These are phyloP conservation scores for Sycophila texana DNA, from an alignment of 2,888 invertebrate species.

Conservation along the genomic window DNA sequence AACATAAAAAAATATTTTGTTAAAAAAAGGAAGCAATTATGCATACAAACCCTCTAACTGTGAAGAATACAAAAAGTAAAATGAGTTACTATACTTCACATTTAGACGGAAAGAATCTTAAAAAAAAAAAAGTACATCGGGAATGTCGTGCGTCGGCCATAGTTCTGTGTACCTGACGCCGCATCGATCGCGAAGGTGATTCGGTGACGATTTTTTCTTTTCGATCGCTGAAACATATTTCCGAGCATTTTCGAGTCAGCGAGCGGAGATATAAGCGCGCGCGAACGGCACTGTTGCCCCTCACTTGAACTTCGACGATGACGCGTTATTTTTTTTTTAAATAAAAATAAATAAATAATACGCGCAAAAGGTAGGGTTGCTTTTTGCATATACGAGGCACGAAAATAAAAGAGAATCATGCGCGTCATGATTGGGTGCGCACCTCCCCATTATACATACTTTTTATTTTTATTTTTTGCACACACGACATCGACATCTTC, in stretches of 20 bases:
- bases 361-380: background rate
- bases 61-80: background rate
- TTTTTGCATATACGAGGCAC: background rate
- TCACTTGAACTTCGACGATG: conserved; percentile 42
- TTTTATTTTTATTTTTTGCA: conserved; percentile 23
- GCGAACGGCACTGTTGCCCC: conserved; percentile 62
- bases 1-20: too few species aligned
- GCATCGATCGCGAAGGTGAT: conserved; percentile 61
- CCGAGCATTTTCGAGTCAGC: conserved; percentile 9
- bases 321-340: background rate
- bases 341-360: conserved; percentile 1
- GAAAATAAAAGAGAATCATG: conserved; percentile 56
- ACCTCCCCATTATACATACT: conserved; percentile 65
- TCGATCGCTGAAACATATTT: conserved; percentile 43
- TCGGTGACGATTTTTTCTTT: conserved; percentile 57
- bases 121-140: background rate
- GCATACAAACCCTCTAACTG: too few species aligned
- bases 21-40: too few species aligned
- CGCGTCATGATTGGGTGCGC: conserved; percentile 70
- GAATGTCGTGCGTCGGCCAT: conserved; percentile 61
- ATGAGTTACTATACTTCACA: background rate
- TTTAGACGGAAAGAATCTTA: too few species aligned
- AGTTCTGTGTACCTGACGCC: conserved; percentile 70
- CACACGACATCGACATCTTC: conserved; percentile 9
- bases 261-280: conserved; percentile 31